Evolutionary conservation across 2,113 vertebrate genomes (phyloP), one percentile per base, ranked within the genome.

Genomic region (Siniperca chuatsi): DNA sequence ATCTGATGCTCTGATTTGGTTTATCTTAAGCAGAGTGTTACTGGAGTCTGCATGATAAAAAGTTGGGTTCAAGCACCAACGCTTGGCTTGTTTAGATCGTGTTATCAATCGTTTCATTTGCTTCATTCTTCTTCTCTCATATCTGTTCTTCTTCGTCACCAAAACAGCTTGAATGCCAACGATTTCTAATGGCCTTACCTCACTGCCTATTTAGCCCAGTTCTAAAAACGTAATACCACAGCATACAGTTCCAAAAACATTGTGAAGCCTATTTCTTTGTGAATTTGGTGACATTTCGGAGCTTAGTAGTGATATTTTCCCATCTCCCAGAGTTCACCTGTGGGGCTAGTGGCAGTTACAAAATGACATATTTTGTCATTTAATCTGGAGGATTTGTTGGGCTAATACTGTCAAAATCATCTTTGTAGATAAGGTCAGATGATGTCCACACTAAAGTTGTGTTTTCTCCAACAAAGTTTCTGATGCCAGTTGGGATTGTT

Each of bases 1-100:
- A 66, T 86, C 61, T 80, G 64, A 80, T 65, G 61, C 64, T 48
- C 42, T 61, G 48, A 48, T 79, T 81, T 69, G 8, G 46, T 67
- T 76, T 46, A 48, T 75, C 71, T 77, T 3, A 54, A 21, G 15
- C 44, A 21, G 37, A 60, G 29, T 10, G 20, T 60, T 71, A 21
- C 62, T 52, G 60, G 16, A 52, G 46, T 55, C 50, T 15, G 57
- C 64, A 15, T 61, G 42, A 35, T 67, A 62, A 78, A 82, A 70
- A 65, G 44, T 21, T 68, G 15, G 35, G 11, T 18, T 74, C 52
- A 54, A 40, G 40, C 44, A 54, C 29, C 37, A 35, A 4, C 11
- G 18, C 18, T 2, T 50, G 40, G 54, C 35, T 35, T 75, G 11
- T 58, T 42, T 9, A 40, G 64, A 68, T 8, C 13, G 2, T 10